A percentile compares a stretch with the other conserved stretches of the same genome.
Conservation (phyloP, 2,797 vertebrate genomes). For the Crocodylus rhombifer region DNA sequence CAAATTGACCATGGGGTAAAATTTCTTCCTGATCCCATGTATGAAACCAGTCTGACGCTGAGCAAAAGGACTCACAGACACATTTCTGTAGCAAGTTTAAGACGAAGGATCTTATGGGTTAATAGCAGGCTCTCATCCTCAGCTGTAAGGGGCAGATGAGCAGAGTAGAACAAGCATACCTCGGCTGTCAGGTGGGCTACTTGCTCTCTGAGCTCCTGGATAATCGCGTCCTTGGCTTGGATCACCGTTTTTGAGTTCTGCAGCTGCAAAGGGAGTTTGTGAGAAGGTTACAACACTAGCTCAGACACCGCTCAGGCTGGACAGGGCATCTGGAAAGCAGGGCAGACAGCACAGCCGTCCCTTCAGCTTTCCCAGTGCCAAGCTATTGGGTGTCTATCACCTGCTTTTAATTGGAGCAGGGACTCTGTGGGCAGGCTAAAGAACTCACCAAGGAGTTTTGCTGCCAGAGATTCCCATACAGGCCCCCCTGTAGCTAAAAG, state of each 20-base stretch:
- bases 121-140: neutral
- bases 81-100: neutral
- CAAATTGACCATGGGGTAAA: too few relatives aligned
- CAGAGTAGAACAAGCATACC: constrained; percentile 74
- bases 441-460: neutral
- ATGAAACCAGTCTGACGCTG: too few relatives aligned
- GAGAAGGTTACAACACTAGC: neutral
- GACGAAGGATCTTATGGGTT: neutral
- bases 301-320: neutral
- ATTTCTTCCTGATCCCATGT: too few relatives aligned
- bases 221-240: constrained; percentile 89
- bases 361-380: neutral
- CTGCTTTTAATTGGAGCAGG: too few relatives aligned
- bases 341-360: neutral
- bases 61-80: too few relatives aligned
- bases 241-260: constrained; percentile 95
- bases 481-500: rapidly evolving
- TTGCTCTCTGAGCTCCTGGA: constrained; percentile 94
- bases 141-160: too few relatives aligned
- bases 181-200: constrained; percentile 94
- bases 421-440: neutral
- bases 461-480: neutral
- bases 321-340: neutral
- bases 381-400: too few relatives aligned
- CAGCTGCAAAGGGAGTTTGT: constrained; percentile 80